Conservation (phyloP, 1,140 invertebrate genomes). For the Copidosoma floridanum region DNA sequence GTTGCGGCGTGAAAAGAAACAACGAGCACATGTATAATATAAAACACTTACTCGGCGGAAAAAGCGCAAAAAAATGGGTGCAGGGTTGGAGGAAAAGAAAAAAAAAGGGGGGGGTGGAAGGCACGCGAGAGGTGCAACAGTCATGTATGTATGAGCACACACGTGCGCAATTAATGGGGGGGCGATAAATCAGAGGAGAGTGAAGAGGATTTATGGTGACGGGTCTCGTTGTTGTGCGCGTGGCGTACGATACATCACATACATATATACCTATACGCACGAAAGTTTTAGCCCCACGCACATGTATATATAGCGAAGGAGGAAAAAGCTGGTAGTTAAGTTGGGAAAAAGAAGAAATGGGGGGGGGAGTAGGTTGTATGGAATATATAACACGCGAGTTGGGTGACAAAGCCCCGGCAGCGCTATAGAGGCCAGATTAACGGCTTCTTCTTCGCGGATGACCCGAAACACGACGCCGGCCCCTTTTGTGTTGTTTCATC, state of each 20-base stretch:
- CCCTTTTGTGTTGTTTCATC: too few species aligned
- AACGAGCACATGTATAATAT: neutral
- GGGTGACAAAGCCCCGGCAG: neutral
- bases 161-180: conserved; percentile 16
- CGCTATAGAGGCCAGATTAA: conserved; percentile 17
- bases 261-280: neutral
- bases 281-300: too few species aligned
- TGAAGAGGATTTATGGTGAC: conserved; percentile 13
- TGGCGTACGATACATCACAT: too few species aligned
- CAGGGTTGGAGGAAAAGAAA: neutral
- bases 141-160: neutral
- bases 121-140: too few species aligned
- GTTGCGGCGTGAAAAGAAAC: neutral
- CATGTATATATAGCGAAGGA: neutral
- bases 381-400: neutral
- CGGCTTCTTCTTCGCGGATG: conserved; percentile 2
- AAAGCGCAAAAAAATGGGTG: neutral
- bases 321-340: neutral
- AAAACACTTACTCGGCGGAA: neutral
- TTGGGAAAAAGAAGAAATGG: neutral
- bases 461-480: neutral
- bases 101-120: neutral
- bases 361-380: neutral
- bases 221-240: too few species aligned
- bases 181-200: conserved; percentile 14